These are phyloP conservation scores for Amblyjoppa proteus DNA, from an alignment of 2,888 invertebrate genomes.

Conservation along the genomic window DNA sequence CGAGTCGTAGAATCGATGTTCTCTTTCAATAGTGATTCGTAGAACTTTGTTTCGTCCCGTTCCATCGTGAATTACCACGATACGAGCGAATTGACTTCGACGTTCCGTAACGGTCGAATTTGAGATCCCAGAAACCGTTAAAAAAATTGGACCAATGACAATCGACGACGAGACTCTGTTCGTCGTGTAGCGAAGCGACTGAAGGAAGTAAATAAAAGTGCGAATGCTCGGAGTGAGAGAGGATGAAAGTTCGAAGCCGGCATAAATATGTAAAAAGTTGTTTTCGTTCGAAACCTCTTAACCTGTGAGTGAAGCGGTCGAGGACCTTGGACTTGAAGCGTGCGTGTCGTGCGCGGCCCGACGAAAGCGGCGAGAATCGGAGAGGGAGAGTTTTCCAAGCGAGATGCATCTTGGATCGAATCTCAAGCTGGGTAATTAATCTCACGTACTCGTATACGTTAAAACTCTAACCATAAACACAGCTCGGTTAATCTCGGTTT, in stretches of 20 bases:
- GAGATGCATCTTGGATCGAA: constrained; percentile 41
- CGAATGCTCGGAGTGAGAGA: neutral
- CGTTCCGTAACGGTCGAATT: too few relatives aligned
- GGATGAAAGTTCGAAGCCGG: neutral
- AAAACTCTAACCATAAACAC: neutral
- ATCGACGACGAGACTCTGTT: too few relatives aligned
- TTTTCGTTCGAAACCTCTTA: neutral
- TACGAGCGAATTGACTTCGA: too few relatives aligned
- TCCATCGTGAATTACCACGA: too few relatives aligned
- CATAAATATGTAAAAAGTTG: constrained; percentile 8
- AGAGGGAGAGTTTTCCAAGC: constrained; percentile 28
- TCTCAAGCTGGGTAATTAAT: constrained; percentile 46
- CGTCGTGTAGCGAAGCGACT: too few relatives aligned
- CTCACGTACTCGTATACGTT: neutral
- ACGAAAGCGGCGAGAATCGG: neutral
- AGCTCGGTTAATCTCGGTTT: constrained; percentile 23
- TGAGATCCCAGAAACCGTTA: too few relatives aligned
- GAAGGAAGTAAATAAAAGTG: neutral
- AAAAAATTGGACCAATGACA: too few relatives aligned
- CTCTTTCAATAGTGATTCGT: too few relatives aligned
- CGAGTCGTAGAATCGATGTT: too few relatives aligned
- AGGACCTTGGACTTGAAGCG: constrained; percentile 47
- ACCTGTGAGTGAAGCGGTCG: constrained; percentile 8
- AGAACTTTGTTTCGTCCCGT: too few relatives aligned
- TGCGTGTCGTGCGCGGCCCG: constrained; percentile 6